Evolutionary conservation across 2,888 invertebrate species (phyloP).

Genomic region (Selenia dentaria): DNA sequence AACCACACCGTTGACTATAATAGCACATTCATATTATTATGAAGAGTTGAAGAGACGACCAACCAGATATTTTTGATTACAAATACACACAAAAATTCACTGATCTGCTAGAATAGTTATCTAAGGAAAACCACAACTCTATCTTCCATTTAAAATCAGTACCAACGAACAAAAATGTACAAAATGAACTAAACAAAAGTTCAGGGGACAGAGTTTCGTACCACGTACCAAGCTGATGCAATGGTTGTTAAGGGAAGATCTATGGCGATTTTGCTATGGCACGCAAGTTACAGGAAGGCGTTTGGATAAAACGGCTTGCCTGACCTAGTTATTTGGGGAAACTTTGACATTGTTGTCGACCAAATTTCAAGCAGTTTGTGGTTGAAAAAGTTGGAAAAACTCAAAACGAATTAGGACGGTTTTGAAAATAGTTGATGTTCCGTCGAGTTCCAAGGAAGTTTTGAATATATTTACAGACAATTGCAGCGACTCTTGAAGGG

Average conservation of each 20-base stretch:
- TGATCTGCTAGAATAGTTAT: too few species aligned
- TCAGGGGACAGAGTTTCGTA: conserved; percentile 19
- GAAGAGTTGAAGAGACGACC: too few species aligned
- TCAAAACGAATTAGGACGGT: conserved; percentile 3
- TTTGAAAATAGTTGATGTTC: not conserved
- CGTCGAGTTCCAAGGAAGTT: too few species aligned
- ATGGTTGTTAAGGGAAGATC: conserved; percentile 31
- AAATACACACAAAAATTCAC: too few species aligned
- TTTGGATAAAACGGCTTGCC: conserved; percentile 26
- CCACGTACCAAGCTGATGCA: conserved; percentile 30
- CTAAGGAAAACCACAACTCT: too few species aligned
- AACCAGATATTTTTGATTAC: too few species aligned
- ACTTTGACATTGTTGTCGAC: conserved; percentile 28
- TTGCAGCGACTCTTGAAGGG: too few species aligned
- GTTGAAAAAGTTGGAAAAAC: conserved; percentile 22
- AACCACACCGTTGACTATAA: too few species aligned
- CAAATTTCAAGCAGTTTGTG: conserved; percentile 25
- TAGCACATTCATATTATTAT: too few species aligned
- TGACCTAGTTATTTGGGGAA: conserved; percentile 31
- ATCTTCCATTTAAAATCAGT: not conserved
- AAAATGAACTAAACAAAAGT: conserved; percentile 28
- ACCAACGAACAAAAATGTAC: conserved; percentile 12
- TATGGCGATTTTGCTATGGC: conserved; percentile 34
- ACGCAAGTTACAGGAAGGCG: conserved; percentile 35
- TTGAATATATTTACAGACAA: too few species aligned